Percentiles rank a stretch among this genome's conserved stretches.
phyloP scores from a whole-genome alignment of 2,797 vertebrate species.

The Odontamblyopus rebecca region DNA sequence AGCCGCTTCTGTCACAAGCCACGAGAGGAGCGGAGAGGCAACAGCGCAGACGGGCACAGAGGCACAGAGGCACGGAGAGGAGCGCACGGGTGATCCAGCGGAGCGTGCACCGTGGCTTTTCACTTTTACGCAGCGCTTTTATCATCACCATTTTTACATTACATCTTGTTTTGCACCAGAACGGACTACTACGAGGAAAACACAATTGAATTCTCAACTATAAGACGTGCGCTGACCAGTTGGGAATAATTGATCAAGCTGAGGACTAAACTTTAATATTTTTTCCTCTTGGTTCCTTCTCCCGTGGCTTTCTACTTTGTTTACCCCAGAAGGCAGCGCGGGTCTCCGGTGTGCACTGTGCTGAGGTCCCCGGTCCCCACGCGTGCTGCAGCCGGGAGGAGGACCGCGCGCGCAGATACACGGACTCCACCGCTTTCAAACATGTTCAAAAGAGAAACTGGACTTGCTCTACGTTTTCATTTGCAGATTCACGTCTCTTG shows the following conservation, averaged over 20 bases:
- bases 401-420: not conserved
- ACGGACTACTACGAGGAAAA: not conserved
- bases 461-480: constrained; percentile 10
- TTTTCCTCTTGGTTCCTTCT: not conserved
- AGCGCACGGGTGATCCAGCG: constrained; percentile 44
- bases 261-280: constrained; percentile 8
- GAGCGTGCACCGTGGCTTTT: constrained; percentile 27
- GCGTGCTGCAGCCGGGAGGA: constrained; percentile 17
- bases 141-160: not conserved
- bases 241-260: constrained; percentile 22
- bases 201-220: not conserved
- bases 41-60: constrained; percentile 40
- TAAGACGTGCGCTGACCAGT: not conserved
- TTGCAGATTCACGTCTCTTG: not conserved
- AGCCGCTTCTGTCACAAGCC: constrained; percentile 54
- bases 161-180: constrained; percentile 23
- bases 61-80: constrained; percentile 7
- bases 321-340: constrained; percentile 2
- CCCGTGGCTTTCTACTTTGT: constrained; percentile 11
- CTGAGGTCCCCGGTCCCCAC: constrained; percentile 5
- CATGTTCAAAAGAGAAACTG: constrained; percentile 26
- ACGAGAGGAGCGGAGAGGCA: constrained; percentile 52
- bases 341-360: not conserved
- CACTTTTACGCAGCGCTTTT: constrained; percentile 58
- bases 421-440: constrained; percentile 49